Base-by-base conservation (phyloP, 2,888 invertebrate genomes). In the Julus scandinavius region DNA sequence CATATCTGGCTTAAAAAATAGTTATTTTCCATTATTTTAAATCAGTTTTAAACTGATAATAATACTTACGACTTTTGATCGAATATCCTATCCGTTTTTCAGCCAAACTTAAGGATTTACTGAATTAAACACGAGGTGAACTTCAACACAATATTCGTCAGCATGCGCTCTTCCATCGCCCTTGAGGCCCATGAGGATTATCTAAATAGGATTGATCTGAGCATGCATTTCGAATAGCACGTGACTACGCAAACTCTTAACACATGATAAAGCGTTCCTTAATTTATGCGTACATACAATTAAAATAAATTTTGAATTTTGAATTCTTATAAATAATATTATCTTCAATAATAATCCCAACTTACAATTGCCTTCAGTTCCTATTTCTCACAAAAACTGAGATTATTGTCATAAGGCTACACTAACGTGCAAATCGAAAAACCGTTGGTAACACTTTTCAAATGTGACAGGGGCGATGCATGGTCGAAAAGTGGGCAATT, bases 201-300 rank as follows among this genome's bases (percentile, higher is more conserved):
- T 72, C 72, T 29, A 72, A 72, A 72, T 72, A 72, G 72, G 2
- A 72, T 72, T 29, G 72, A 29, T 72, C 29, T 72, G 72, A 72
- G 72, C 63, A 17, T n/a, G 72, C 7, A 29, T 72, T 29, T 29
- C 72, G 72, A 7, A 20, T 72, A 6, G 20, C 20, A 63, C 63
- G 50, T 6, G 50, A 13, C 13, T 54, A 2, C 54, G 4, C 15
- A 13, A 54, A 54, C 4, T 13, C 4, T 54, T 13, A 17, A 13
- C 54, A 54, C 54, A 17, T 15, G 0, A 54, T 11, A 15, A 15
- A 54, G 15, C 29, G 29, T 29, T 29, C 0, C 29, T 29, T 29
- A 29, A 29, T 29, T 29, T 29, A 29, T 29, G 29, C 29, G 29
- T 1, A 29, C 29, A 29, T 29, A 29, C 0, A 29, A 29, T 29